Percentiles rank a stretch among this genome's conserved stretches.
Conservation (phyloP, 2,888 invertebrate species). For the Cryptus viduatorius region DNA sequence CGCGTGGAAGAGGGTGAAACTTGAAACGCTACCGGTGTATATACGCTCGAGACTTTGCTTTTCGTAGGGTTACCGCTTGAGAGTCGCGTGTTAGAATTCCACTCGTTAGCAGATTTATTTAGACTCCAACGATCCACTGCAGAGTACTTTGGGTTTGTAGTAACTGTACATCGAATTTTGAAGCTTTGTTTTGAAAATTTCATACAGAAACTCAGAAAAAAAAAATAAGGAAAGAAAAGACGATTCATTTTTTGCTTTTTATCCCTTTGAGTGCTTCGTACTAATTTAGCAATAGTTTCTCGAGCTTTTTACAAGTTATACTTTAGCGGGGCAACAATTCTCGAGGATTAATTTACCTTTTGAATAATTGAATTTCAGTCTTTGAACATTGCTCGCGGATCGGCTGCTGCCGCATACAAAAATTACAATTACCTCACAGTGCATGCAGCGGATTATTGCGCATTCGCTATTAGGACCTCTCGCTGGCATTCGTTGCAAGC, state of each 20-base stretch:
- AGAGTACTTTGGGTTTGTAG: background rate
- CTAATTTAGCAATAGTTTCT: background rate
- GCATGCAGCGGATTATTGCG: background rate
- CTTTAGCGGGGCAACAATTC: background rate
- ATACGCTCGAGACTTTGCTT: conserved; percentile 28
- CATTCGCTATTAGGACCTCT: background rate
- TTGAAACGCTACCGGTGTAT: conserved; percentile 4
- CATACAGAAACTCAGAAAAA: background rate
- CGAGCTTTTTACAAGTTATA: background rate
- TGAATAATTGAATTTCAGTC: background rate
- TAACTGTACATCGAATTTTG: conserved; percentile 4
- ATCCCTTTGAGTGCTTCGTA: background rate
- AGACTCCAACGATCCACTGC: conserved; percentile 36
- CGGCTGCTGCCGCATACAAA: background rate
- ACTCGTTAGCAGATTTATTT: conserved; percentile 60
- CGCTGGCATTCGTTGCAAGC: background rate
- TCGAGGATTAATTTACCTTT: background rate
- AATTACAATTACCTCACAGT: background rate
- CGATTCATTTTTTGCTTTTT: background rate
- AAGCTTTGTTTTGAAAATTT: background rate
- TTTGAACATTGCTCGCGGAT: background rate
- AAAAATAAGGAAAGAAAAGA: background rate
- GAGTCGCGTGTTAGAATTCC: conserved; percentile 55
- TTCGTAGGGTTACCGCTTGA: conserved; percentile 3
- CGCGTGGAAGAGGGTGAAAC: background rate